Evolutionary conservation across 2,113 vertebrate genomes (phyloP).

Genomic region (Misgurnus mizolepis): DNA sequence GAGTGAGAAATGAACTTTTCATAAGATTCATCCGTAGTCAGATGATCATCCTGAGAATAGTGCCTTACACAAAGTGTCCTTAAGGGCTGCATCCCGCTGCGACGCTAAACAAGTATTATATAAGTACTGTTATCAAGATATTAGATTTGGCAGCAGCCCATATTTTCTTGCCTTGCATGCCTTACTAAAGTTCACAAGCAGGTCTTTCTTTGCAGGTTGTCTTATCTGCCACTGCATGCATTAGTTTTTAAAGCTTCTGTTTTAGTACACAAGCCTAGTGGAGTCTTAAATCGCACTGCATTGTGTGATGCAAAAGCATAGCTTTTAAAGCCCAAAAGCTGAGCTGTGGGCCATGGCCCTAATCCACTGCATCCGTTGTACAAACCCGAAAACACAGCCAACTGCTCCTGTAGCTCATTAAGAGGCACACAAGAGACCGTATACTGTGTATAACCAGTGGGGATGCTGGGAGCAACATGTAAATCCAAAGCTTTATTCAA

Average conservation of each 20-base stretch:
- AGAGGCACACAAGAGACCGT: neutral
- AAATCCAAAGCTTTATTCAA: neutral
- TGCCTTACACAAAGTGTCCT: neutral
- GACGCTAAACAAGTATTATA: constrained; percentile 7
- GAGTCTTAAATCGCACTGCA: neutral
- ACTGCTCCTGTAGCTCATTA: neutral
- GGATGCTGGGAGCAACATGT: neutral
- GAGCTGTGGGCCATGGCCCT: constrained; percentile 6
- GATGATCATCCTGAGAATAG: constrained; percentile 10
- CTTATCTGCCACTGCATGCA: neutral
- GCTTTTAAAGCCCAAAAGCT: constrained; percentile 5
- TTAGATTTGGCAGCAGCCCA: neutral
- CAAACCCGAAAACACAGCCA: neutral
- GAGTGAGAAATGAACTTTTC: neutral
- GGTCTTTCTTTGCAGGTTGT: no score
- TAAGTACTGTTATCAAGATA: neutral
- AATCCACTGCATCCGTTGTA: neutral
- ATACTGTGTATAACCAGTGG: no score
- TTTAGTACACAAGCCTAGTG: neutral
- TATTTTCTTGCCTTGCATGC: neutral
- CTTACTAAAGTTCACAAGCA: neutral
- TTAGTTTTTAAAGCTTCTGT: no score
- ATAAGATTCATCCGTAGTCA: neutral
- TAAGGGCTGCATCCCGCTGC: neutral
- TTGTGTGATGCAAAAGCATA: constrained; percentile 5